Evolutionary conservation across 2,113 vertebrate genomes (phyloP).

Genomic region (Pandion haliaetus): DNA sequence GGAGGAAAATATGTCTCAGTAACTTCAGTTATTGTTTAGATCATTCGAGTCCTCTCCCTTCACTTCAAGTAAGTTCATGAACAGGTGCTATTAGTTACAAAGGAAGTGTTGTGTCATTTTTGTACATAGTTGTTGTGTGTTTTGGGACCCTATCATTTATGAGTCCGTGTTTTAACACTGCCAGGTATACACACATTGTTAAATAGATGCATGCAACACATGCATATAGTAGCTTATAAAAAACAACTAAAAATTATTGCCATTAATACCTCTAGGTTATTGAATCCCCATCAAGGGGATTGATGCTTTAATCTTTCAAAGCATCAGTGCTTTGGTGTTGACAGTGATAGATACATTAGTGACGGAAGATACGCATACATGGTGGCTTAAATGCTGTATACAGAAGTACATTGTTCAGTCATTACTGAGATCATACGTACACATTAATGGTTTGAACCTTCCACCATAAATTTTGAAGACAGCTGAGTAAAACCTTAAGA

Average conservation of each 20-base stretch:
- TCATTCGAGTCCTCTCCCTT: slow-evolving; percentile 18
- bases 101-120: neutral
- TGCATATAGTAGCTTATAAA: slow-evolving; percentile 55
- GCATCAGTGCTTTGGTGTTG: slow-evolving; percentile 57
- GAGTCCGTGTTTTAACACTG: neutral
- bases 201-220: slow-evolving; percentile 67
- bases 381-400: slow-evolving; percentile 51
- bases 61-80: slow-evolving; percentile 68
- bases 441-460: slow-evolving; percentile 14
- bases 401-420: slow-evolving; percentile 44
- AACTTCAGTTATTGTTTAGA: neutral
- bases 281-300: slow-evolving; percentile 34
- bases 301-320: slow-evolving; percentile 47
- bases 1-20: slow-evolving; percentile 9
- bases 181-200: slow-evolving; percentile 44
- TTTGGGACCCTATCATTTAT: neutral
- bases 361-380: slow-evolving; percentile 45
- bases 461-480: neutral
- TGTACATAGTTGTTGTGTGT: neutral
- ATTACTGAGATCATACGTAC: slow-evolving; percentile 20
- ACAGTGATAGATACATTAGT: slow-evolving; percentile 41
- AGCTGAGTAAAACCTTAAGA: slow-evolving; percentile 44
- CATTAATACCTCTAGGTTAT: slow-evolving; percentile 51
- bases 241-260: slow-evolving; percentile 61
- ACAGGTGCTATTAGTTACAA: slow-evolving; percentile 64